A percentile compares a stretch with the other conserved stretches of the same genome.
Conservation (phyloP, 2,888 invertebrate species). For the Drosophila trichaetosa region DNA sequence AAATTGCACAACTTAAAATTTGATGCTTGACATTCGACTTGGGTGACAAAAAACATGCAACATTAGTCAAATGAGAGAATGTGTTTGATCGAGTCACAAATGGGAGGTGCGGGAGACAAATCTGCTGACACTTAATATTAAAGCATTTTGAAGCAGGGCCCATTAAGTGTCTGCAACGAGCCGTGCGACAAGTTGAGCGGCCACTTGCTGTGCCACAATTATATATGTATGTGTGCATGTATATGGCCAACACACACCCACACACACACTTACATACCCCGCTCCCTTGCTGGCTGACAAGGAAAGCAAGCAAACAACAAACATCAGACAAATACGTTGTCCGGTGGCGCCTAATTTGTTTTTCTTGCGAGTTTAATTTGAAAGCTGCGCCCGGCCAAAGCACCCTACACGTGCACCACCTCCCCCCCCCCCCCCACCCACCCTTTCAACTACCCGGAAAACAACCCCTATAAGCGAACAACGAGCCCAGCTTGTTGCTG, state of each 20-base stretch:
- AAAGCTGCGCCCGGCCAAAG: constrained; percentile 52
- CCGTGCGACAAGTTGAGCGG: constrained; percentile 55
- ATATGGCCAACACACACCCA: not conserved
- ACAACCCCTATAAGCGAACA: not conserved
- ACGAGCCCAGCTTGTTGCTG: constrained; percentile 9
- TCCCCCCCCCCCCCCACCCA: fast-evolving
- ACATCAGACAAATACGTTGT: constrained; percentile 73
- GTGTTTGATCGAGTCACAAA: not conserved
- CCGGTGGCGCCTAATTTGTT: constrained; percentile 76
- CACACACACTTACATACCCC: not conserved
- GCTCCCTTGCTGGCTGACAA: not conserved
- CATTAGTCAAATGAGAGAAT: not conserved
- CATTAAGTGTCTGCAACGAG: constrained; percentile 53
- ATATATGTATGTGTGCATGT: not conserved
- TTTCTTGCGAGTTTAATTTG: constrained; percentile 78
- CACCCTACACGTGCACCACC: constrained; percentile 28
- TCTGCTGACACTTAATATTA: constrained; percentile 46
- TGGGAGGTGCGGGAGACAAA: constrained; percentile 24
- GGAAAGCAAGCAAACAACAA: constrained; percentile 55
- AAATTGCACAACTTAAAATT: constrained; percentile 3
- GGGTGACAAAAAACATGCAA: not conserved
- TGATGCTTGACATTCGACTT: not conserved
- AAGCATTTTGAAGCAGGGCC: constrained; percentile 54
- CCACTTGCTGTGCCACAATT: constrained; percentile 30
- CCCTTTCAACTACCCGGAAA: not conserved